Conservation (phyloP, 2,888 invertebrate genomes). For the Eupithecia inturbata region DNA sequence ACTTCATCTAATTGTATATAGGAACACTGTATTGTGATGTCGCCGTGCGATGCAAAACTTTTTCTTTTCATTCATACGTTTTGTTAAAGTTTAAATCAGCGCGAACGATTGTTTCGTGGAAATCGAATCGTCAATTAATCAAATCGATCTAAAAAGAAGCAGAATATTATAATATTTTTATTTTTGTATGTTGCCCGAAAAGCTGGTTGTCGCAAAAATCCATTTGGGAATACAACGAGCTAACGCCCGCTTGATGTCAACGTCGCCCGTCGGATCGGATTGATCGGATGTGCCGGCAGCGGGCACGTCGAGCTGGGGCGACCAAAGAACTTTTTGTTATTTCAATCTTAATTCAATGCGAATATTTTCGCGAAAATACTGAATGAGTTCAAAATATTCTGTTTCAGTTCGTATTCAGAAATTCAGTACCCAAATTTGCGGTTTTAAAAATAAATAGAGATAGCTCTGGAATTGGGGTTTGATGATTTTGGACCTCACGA, state of each 20-base stretch:
- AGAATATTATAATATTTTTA: background rate
- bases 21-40: background rate
- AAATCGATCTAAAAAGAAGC: background rate
- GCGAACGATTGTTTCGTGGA: background rate
- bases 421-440: background rate
- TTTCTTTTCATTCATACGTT: background rate
- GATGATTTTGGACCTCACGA: no score
- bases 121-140: background rate
- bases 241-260: conserved; percentile 59
- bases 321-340: conserved; percentile 37
- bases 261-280: conserved; percentile 63
- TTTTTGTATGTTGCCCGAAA: conserved; percentile 27
- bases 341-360: conserved; percentile 24
- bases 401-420: background rate
- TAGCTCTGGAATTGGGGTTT: no score
- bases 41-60: background rate
- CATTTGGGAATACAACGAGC: conserved; percentile 65
- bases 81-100: background rate
- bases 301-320: conserved; percentile 40
- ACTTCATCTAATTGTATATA: background rate
- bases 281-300: conserved; percentile 58
- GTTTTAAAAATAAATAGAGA: background rate
- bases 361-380: conserved; percentile 8
- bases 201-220: conserved; percentile 69
- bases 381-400: background rate